Base-by-base conservation (phyloP, 2,888 invertebrate genomes). In the Ochropleura plecta region DNA sequence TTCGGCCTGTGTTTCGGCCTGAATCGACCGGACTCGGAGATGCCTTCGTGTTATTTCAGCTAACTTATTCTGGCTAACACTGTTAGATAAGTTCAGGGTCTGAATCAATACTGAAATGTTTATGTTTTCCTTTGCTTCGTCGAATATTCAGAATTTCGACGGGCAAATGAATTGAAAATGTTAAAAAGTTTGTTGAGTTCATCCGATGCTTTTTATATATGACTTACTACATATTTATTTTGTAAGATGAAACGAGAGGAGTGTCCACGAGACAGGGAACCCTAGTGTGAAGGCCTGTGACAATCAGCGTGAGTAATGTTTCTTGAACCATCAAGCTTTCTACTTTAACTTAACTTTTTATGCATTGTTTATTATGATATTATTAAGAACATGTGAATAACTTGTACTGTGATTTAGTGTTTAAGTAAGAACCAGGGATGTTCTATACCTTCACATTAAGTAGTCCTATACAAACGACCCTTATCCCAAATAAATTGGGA, bases 21-120 rank as follows among this genome's bases (percentile, higher is more conserved):
- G 14, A 18, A 57, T 63, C 55, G 46, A 57, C 48, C 16, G 16
- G 40, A 44, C 40, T 30, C 51, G 66, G n/a, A 40, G 64, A 60
- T 59, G 62, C 42, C 55, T 72, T 40, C 51, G 46, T 72, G 83
- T 73, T 83, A 83, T 82, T 83, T 76, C 51, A 8, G 70, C 18
- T 51, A 62, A 53, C 51, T 70, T 83, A 83, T 82, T 82, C 53
- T 68, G 30, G 81, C 64, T 60, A 40, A 60, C 44, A 40, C 55
- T 40, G 51, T 62, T 57, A 67, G n/a, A n/a, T 70, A 73, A 73
- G 73, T 83, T 80, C 73, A 77, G 73, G 83, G 82, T 76, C 60
- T 67, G 57, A 74, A 83, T 80, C 83, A 60, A 80, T 80, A 68
- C 70, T 64, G 63, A 65, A 70, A 62, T 48, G 55, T 68, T 76